Evolutionary conservation across 2,797 vertebrate genomes (phyloP).

Genomic region (Arremon brunneinucha): DNA sequence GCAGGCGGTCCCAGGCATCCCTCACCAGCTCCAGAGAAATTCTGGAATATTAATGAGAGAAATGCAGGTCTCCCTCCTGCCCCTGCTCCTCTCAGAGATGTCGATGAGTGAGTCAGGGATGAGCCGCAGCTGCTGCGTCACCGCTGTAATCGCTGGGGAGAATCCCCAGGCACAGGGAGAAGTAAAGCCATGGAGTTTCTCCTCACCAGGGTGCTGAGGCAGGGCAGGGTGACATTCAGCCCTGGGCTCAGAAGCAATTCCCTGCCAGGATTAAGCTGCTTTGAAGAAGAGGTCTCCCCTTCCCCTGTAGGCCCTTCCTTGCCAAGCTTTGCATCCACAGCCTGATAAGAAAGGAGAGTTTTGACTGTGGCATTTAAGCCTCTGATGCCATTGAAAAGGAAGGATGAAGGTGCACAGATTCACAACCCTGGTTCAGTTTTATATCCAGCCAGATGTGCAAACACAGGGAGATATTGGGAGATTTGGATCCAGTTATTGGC

Average conservation of each 20-base stretch:
- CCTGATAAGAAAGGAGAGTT: neutral
- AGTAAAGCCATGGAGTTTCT: neutral
- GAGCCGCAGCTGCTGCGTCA: conserved; percentile 15
- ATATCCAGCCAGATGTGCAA: neutral
- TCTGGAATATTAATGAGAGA: neutral
- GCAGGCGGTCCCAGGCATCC: neutral
- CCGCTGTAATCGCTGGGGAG: neutral
- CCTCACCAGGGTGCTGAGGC: neutral
- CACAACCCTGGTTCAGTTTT: neutral
- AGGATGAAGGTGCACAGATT: neutral
- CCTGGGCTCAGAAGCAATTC: neutral
- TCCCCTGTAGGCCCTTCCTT: neutral
- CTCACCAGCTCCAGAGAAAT: conserved; percentile 6
- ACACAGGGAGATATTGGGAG: neutral
- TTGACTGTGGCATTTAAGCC: neutral
- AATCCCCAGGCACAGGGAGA: neutral
- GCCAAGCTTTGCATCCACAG: neutral
- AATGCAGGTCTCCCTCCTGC: neutral
- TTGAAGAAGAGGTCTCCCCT: neutral
- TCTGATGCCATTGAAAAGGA: neutral
- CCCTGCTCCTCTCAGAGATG: neutral
- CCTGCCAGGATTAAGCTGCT: conserved; percentile 12
- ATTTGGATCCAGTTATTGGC: neutral
- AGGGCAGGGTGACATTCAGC: neutral
- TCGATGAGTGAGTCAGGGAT: conserved; percentile 24